phyloP scores from a whole-genome alignment of 2,797 vertebrate genomes.

The Acanthurus leucopareius region DNA sequence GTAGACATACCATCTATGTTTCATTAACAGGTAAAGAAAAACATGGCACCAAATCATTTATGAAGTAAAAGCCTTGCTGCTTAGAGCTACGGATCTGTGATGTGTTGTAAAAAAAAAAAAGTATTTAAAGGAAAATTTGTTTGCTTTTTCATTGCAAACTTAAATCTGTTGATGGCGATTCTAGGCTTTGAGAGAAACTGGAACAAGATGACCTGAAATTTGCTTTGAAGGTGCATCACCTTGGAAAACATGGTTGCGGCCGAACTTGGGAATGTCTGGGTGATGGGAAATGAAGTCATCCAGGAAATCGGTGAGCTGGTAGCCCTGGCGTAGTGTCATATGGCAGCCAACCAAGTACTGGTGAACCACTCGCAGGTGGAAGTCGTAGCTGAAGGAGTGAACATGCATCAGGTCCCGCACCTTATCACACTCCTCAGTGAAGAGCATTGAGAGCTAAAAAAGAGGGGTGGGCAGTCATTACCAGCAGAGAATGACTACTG shows the following conservation, averaged over 20 bases:
- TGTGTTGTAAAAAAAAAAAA: background rate
- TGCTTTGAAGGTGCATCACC: slow-evolving; percentile 76
- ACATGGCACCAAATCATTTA: background rate
- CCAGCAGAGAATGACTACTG: background rate
- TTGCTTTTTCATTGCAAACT: no score
- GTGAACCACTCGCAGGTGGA: slow-evolving; percentile 96
- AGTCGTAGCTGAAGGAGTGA: slow-evolving; percentile 99
- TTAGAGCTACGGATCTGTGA: background rate
- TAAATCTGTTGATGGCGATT: no score
- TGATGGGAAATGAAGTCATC: slow-evolving; percentile 96
- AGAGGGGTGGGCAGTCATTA: slow-evolving; percentile 18
- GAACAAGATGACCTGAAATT: no score
- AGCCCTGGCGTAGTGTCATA: slow-evolving; percentile 95
- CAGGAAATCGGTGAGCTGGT: slow-evolving; percentile 96
- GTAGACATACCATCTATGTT: background rate
- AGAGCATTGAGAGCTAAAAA: slow-evolving; percentile 96
- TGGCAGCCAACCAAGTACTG: slow-evolving; percentile 95
- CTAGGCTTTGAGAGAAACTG: no score
- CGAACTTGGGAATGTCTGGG: slow-evolving; percentile 96
- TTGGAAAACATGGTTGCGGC: slow-evolving; percentile 96
- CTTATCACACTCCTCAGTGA: slow-evolving; percentile 98
- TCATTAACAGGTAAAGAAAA: no score
- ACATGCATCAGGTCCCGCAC: slow-evolving; percentile 98
- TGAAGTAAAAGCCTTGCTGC: background rate
- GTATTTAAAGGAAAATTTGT: no score